Base-by-base conservation (phyloP, 2,888 invertebrate genomes). In the Cabera pusaria region DNA sequence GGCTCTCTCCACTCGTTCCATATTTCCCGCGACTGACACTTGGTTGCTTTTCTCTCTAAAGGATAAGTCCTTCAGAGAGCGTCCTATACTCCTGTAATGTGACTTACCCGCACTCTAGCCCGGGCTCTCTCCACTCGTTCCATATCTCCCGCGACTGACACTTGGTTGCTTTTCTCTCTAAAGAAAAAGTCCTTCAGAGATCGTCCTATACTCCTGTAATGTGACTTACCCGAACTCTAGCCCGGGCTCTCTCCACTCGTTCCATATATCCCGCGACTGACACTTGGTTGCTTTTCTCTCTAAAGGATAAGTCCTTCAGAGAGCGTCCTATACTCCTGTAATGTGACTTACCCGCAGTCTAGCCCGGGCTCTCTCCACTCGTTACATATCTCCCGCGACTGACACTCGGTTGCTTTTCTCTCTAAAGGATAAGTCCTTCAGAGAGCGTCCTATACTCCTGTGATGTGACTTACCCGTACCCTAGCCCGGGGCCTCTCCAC, bases 371-470 rank as follows among this genome's bases (percentile, higher is more conserved):
- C 93, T 91, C 73, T 98, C 98, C 1, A 98, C 97, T 2, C 96
- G 94, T 53, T 93, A 93, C 75, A 98, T 93, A 59, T 96, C 96
- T 0, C 98, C 98, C 17, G 98, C 97, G 54, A 98, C 96, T 28
- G 98, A 98, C 29, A 98, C 98, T 87, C 98, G 98, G 88, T 99
- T 98, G 72, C 98, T 98, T 86, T 99, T 95, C 97, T 39, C 98
- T 2, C 14, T 14, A 3, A 4, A 3, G 14, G 14, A 14, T 98
- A 81, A 14, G 14, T 14, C 14, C 14, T 14, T 14, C 14, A 2
- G 2, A 14, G 14, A 14, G 3, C 14, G 3, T 14, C 4, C 14
- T 14, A 14, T 14, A 14, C 4, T 3, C 2, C 2, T 2, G 4
- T 2, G 4, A 2, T 3, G 14, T 3, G 2, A 14, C 14, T 14